phyloP scores from a whole-genome alignment of 2,888 invertebrate genomes.

The Ornithoptera priamus region DNA sequence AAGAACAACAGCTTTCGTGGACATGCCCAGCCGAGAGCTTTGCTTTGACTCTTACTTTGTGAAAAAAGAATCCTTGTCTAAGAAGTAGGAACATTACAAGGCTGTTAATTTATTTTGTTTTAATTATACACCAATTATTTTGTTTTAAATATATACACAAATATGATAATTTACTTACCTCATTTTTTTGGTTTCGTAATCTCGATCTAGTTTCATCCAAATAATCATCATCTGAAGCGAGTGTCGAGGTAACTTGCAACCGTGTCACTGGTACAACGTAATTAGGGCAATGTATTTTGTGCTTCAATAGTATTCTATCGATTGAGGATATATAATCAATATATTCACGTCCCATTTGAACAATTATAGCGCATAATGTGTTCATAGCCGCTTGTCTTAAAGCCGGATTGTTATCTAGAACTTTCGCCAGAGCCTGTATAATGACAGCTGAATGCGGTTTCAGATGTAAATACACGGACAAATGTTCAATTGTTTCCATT shows the following conservation, averaged over 20 bases:
- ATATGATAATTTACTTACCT: conserved; percentile 65
- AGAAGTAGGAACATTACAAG: too few relatives aligned
- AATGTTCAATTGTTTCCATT: conserved; percentile 91
- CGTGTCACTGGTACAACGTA: conserved; percentile 90
- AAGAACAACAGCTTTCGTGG: too few relatives aligned
- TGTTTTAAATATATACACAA: background rate
- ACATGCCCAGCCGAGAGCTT: too few relatives aligned
- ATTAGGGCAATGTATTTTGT: conserved; percentile 86
- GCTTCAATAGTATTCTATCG: conserved; percentile 89
- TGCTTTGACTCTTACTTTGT: too few relatives aligned
- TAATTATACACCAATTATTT: conserved; percentile 7
- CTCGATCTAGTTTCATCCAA: conserved; percentile 82
- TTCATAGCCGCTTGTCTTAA: conserved; percentile 92
- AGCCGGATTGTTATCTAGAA: conserved; percentile 89
- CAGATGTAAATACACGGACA: conserved; percentile 94
- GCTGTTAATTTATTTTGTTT: background rate
- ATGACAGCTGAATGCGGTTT: conserved; percentile 95
- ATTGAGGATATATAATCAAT: conserved; percentile 95
- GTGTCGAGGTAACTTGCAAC: conserved; percentile 86
- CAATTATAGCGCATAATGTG: conserved; percentile 91
- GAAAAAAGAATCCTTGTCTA: too few relatives aligned
- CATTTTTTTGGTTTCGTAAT: conserved; percentile 85
- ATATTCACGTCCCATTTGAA: conserved; percentile 94
- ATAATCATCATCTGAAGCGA: conserved; percentile 88
- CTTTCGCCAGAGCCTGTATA: conserved; percentile 94